Evolutionary conservation across 2,113 vertebrate species (phyloP).

Genomic region (Chlamydotis undulata): DNA sequence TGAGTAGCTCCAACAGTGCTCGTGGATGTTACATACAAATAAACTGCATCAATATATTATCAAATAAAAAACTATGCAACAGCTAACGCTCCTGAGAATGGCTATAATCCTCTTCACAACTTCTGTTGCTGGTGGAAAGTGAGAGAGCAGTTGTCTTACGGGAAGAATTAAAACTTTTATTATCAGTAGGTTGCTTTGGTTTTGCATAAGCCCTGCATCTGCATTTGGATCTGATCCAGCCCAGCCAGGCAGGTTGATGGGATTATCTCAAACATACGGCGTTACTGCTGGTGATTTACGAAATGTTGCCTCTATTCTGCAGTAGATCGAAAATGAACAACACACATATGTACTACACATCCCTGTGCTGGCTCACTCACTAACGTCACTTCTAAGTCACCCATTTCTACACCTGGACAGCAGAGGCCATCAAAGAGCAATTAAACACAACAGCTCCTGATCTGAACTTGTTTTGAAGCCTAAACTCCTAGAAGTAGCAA

Average conservation of each 20-base stretch:
- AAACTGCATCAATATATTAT: not conserved
- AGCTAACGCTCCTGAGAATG: not conserved
- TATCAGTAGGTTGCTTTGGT: not conserved
- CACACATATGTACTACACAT: rapidly evolving
- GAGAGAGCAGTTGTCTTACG: not conserved
- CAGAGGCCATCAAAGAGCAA: conserved; percentile 21
- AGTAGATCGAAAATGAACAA: not conserved
- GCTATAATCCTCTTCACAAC: not conserved
- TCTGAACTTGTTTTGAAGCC: not conserved
- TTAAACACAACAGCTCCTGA: not conserved
- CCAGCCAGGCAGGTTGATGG: not conserved
- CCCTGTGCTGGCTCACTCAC: not conserved
- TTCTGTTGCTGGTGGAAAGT: not conserved
- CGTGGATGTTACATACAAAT: not conserved
- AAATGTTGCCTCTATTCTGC: not conserved
- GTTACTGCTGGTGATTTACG: not conserved
- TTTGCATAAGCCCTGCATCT: not conserved
- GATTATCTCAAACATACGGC: not conserved
- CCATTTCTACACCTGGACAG: not conserved
- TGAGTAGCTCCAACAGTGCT: not conserved
- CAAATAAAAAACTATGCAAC: not conserved
- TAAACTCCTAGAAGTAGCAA: not conserved
- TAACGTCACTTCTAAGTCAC: not conserved
- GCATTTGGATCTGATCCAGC: not conserved
- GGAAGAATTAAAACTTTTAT: not conserved